These are phyloP conservation scores for Drosophila paranaensis DNA, from an alignment of 2,888 invertebrate species.

Conservation along the genomic window DNA sequence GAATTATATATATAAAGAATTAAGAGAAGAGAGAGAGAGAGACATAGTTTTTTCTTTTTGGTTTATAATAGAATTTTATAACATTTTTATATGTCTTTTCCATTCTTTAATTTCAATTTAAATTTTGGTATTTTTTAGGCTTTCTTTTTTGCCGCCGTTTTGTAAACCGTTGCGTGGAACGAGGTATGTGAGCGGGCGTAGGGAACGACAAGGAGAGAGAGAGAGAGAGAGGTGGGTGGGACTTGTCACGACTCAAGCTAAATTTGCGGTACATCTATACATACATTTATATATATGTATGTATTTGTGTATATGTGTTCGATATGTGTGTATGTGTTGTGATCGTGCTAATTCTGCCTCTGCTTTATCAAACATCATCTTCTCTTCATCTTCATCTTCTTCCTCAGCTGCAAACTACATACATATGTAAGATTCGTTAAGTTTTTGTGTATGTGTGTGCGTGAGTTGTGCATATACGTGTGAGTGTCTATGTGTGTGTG, in stretches of 20 bases:
- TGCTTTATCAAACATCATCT: conserved; percentile 11
- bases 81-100: conserved; percentile 3
- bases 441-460: conserved; percentile 7
- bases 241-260: conserved; percentile 22
- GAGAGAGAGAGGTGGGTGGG: background rate
- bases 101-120: background rate
- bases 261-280: conserved; percentile 3
- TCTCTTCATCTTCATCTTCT: conserved; percentile 9
- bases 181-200: conserved; percentile 3
- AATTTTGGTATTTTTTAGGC: background rate
- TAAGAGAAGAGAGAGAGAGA: conserved; percentile 15
- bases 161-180: conserved; percentile 8
- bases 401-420: conserved; percentile 16
- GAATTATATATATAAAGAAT: conserved; percentile 10
- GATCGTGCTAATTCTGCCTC: conserved; percentile 33
- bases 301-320: background rate
- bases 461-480: conserved; percentile 25
- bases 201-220: conserved; percentile 2
- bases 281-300: background rate
- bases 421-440: conserved; percentile 5
- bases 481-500: conserved; percentile 22
- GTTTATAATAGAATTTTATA: background rate
- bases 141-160: conserved; percentile 33
- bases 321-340: conserved; percentile 12
- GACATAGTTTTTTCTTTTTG: background rate